Base-by-base conservation (phyloP, 2,888 invertebrate species). In the Silvanus unidentatus region DNA sequence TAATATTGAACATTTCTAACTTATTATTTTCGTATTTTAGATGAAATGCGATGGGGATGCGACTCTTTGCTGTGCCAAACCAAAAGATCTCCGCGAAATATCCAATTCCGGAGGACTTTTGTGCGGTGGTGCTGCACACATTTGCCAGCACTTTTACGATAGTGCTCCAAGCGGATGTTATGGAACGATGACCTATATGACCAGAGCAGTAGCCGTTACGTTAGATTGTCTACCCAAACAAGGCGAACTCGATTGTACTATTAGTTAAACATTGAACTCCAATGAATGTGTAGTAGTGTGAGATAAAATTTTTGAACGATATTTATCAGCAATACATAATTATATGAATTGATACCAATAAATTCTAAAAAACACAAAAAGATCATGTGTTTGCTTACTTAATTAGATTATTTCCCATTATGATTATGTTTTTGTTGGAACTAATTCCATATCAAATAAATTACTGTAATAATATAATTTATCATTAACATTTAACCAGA, bases 171-270 rank as follows among this genome's bases (percentile, higher is more conserved):
- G 95, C 69, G 99, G 99, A 49, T 87, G 90, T 63, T 96, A 82
- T 72, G 99, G 99, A 50, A 97, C 97, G 39, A 97, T 98, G 91
- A 94, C 96, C 1, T 98, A 98, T 66, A 80, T 99, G 61, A 88
- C 92, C 32, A 78, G 91, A 55, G 88, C 91, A 2, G 83, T 88
- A 1, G 88, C 89, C 32, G 76, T 80, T 1, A 76, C 85, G 34
- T 75, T 91, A 15, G 84, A 86, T 60, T 81, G 84, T 62, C 73
- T 88, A 59, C 89, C 90, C 6, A 80, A 81, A 57, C 80, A 85
- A 53, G 83, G 84, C 10, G 86, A 88, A 59, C 75, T 91, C 49
- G 90, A 92, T 66, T 93, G 93, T 69, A 79, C 84, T 52, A 83
- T 90, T 60, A 80, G 80, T 52, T 84, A 78, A 72, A 47, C n/a